A percentile compares a stretch with the other conserved stretches of the same genome.
Evolutionary conservation across 2,888 invertebrate species (phyloP).

Genomic region (Neoitamus cyanurus): DNA sequence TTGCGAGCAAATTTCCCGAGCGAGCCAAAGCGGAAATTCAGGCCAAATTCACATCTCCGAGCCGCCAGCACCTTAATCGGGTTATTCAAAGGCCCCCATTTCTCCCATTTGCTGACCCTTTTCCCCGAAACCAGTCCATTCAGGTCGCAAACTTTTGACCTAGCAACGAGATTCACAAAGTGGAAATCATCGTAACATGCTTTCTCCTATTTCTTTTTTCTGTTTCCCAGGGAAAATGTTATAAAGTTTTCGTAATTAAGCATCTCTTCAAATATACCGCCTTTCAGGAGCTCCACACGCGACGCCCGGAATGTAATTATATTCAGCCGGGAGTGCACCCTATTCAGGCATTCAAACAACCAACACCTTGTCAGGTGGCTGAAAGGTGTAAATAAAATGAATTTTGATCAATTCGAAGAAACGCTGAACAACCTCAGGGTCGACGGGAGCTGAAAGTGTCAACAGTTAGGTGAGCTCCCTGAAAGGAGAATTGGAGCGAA

Average conservation of each 20-base stretch:
- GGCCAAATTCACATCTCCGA: background rate
- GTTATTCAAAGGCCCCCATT: background rate
- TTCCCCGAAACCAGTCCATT: background rate
- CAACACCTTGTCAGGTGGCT: background rate
- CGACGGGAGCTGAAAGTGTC: background rate
- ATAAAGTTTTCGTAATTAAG: constrained; percentile 15
- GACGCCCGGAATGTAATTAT: background rate
- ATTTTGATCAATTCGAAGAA: constrained; percentile 48
- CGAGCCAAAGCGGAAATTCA: background rate
- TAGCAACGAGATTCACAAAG: background rate
- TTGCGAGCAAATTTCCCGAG: background rate
- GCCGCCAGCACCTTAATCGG: background rate
- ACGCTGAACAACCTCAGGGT: background rate
- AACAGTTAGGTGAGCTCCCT: background rate
- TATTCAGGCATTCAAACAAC: background rate
- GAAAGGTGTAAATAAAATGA: constrained; percentile 42
- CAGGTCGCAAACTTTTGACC: constrained; percentile 20
- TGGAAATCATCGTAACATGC: constrained; percentile 8
- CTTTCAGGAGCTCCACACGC: background rate
- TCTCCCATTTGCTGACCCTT: background rate
- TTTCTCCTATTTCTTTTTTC: background rate
- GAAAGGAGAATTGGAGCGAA: background rate
- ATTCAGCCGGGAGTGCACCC: background rate
- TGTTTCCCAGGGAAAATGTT: background rate
- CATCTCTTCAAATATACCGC: background rate